A percentile compares a stretch with the other conserved stretches of the same genome.
Evolutionary conservation across 2,888 invertebrate genomes (phyloP).

Genomic region (Orthosia gracilis): DNA sequence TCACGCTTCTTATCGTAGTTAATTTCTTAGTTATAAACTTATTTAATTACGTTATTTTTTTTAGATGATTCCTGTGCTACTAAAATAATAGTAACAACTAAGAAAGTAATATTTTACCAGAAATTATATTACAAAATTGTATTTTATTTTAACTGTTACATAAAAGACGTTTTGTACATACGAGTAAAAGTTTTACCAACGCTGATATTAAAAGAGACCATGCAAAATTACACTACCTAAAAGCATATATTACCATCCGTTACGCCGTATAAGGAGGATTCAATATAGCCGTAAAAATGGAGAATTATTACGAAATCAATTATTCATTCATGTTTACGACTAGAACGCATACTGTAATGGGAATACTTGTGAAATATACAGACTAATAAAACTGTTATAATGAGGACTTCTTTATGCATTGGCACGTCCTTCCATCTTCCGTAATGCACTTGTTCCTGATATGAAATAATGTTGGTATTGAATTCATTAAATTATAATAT

Average conservation of each 20-base stretch:
- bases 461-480: constrained; percentile 1
- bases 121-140: too few relatives aligned
- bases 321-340: constrained; percentile 9
- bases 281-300: neutral
- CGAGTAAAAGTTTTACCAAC: too few relatives aligned
- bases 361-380: neutral
- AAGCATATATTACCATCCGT: neutral
- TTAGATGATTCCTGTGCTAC: neutral
- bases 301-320: constrained; percentile 1
- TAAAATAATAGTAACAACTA: neutral
- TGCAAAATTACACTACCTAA: neutral
- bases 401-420: constrained; percentile 6
- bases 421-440: constrained; percentile 12
- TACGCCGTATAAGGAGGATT: neutral
- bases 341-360: neutral
- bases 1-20: constrained; percentile 13
- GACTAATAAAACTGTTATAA: constrained; percentile 1
- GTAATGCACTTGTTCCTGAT: constrained; percentile 1
- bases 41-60: neutral
- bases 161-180: too few relatives aligned
- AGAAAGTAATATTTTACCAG: too few relatives aligned
- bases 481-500: neutral
- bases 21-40: neutral
- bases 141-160: too few relatives aligned
- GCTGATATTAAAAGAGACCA: too few relatives aligned